These are phyloP conservation scores for Fratercula arctica DNA, from an alignment of 2,797 vertebrate genomes.

Conservation along the genomic window DNA sequence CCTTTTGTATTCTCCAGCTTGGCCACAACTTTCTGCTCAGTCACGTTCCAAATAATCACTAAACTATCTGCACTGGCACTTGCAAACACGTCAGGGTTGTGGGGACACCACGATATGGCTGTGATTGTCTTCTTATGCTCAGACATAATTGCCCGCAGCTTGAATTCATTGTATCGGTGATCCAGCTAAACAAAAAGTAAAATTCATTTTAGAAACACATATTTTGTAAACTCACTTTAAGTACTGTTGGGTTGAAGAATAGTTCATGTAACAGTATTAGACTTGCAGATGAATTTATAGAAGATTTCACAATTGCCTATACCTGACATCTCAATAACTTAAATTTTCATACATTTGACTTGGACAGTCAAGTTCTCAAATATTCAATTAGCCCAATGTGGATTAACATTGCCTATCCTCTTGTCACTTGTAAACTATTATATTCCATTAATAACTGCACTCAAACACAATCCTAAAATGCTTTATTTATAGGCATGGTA, in stretches of 20 bases:
- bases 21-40: constrained; percentile 89
- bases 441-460: not conserved
- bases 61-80: constrained; percentile 92
- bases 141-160: constrained; percentile 93
- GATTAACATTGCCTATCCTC: not conserved
- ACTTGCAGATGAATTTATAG: not conserved
- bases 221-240: constrained; percentile 2
- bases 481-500: not conserved
- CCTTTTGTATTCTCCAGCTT: constrained; percentile 91
- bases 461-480: not conserved
- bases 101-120: constrained; percentile 94
- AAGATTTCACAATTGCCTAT: not conserved
- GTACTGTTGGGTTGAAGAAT: not conserved
- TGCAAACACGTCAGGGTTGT: constrained; percentile 90
- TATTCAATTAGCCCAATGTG: not conserved
- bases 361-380: not conserved
- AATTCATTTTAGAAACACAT: not conserved
- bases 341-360: not conserved
- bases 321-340: not conserved
- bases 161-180: constrained; percentile 94
- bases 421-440: not conserved
- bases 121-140: constrained; percentile 99
- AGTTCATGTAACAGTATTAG: not conserved
- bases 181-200: constrained; percentile 83
- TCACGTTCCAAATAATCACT: constrained; percentile 95